A percentile compares a stretch with the other conserved stretches of the same genome.
Conservation (phyloP, 2,113 vertebrate species). For the Oostethus manadensis region DNA sequence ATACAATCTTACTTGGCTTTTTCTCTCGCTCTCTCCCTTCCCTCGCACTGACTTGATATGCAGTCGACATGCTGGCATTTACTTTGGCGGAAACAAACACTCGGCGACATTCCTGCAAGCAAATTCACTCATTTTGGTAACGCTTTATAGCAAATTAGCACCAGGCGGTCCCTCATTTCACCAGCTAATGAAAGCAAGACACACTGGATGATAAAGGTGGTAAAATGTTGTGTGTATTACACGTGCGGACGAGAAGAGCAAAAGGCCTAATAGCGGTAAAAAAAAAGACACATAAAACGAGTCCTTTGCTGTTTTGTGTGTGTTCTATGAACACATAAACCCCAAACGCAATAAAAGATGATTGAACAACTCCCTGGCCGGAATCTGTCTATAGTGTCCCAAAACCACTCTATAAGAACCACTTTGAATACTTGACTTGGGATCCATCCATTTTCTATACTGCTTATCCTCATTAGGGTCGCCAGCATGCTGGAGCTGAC, state of each 20-base stretch:
- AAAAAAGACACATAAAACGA: too few relatives aligned
- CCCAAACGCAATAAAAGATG: too few relatives aligned
- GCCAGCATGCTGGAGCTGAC: too few relatives aligned
- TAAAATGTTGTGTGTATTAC: not conserved
- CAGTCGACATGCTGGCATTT: constrained; percentile 7
- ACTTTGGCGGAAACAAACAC: not conserved
- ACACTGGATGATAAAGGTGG: not conserved
- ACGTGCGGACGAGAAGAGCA: not conserved
- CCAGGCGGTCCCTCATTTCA: not conserved
- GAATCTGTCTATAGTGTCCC: too few relatives aligned
- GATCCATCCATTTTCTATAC: too few relatives aligned
- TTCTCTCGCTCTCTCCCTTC: not conserved
- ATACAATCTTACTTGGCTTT: constrained; percentile 9
- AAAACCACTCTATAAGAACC: too few relatives aligned
- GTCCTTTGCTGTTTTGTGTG: too few relatives aligned
- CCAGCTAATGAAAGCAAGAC: constrained; percentile 4
- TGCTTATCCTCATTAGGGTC: too few relatives aligned
- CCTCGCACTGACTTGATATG: constrained; percentile 4
- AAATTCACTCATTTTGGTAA: constrained; percentile 3
- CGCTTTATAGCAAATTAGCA: not conserved
- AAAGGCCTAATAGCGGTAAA: too few relatives aligned
- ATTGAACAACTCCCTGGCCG: too few relatives aligned
- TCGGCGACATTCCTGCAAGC: constrained; percentile 1
- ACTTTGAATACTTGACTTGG: too few relatives aligned
- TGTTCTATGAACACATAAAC: too few relatives aligned